These are phyloP conservation scores for Gorsachius goisagi DNA, from an alignment of 2,113 vertebrate genomes.

Conservation along the genomic window DNA sequence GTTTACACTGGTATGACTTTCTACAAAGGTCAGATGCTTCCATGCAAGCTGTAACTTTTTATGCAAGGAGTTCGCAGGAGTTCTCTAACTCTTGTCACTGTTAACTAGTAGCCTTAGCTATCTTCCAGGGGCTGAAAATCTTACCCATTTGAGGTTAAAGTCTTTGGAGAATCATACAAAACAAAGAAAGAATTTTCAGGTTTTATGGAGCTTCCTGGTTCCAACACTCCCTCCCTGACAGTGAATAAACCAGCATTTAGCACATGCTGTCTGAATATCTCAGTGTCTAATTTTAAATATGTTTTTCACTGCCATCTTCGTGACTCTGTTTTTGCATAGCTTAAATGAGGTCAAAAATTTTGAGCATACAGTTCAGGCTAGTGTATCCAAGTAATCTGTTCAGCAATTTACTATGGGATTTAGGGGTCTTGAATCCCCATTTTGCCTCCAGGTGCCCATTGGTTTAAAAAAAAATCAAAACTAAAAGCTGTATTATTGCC, in stretches of 20 bases:
- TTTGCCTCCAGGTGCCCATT: background rate
- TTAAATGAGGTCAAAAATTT: slow-evolving; percentile 38
- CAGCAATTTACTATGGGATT: background rate
- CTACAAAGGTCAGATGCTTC: background rate
- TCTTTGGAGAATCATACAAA: background rate
- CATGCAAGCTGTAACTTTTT: background rate
- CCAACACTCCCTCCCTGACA: background rate
- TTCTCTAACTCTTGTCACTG: background rate
- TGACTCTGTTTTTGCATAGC: background rate
- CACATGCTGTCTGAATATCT: slow-evolving; percentile 19
- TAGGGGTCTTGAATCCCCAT: background rate
- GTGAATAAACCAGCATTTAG: slow-evolving; percentile 24
- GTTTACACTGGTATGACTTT: slow-evolving; percentile 4
- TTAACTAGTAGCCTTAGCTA: background rate
- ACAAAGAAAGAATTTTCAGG: background rate
- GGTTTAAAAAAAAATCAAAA: background rate
- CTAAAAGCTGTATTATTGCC: background rate
- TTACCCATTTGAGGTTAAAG: background rate
- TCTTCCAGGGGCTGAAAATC: background rate
- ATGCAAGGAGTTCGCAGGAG: background rate
- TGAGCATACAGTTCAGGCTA: background rate
- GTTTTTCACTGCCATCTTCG: background rate
- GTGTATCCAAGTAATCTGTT: background rate
- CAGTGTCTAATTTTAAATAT: slow-evolving; percentile 19
- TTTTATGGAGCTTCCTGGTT: background rate